A percentile compares a stretch with the other conserved stretches of the same genome.
These are phyloP conservation scores for Mellilla xanthometata DNA, from an alignment of 2,888 invertebrate species.

Conservation along the genomic window DNA sequence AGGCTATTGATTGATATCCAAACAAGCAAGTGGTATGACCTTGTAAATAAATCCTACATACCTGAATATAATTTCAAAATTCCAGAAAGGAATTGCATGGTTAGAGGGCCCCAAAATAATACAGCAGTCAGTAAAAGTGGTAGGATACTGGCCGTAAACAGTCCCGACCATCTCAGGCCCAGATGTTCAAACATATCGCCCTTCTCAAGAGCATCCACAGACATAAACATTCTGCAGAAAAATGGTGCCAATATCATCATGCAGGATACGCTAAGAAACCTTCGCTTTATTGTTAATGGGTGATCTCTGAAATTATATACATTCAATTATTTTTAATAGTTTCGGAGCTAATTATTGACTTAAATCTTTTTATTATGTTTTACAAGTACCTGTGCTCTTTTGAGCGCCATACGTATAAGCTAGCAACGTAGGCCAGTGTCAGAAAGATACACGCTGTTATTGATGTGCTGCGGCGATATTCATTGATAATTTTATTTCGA, in stretches of 20 bases:
- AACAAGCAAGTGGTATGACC: neutral
- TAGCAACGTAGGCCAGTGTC: slow-evolving; percentile 91
- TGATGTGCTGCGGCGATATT: slow-evolving; percentile 80
- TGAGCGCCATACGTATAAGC: slow-evolving; percentile 93
- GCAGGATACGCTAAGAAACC: slow-evolving; percentile 92
- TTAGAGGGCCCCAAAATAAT: slow-evolving; percentile 92
- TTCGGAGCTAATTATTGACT: neutral
- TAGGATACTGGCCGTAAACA: slow-evolving; percentile 87
- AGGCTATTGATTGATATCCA: too few relatives aligned
- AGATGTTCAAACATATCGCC: slow-evolving; percentile 86
- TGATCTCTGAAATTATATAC: slow-evolving; percentile 87
- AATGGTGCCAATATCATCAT: slow-evolving; percentile 92
- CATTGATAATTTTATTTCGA: slow-evolving; percentile 42
- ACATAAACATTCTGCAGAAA: slow-evolving; percentile 88
- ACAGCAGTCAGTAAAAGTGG: slow-evolving; percentile 91
- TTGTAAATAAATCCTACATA: slow-evolving; percentile 45
- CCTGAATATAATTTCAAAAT: slow-evolving; percentile 86
- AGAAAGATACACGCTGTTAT: slow-evolving; percentile 89
- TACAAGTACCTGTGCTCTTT: slow-evolving; percentile 86
- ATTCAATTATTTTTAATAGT: neutral
- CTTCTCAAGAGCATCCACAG: slow-evolving; percentile 83
- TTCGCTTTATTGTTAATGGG: slow-evolving; percentile 92
- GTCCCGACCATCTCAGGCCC: slow-evolving; percentile 89
- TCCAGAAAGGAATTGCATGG: slow-evolving; percentile 87
- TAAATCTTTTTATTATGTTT: neutral